Evolutionary conservation across 2,113 vertebrate genomes (phyloP).

Genomic region (Xenopus laevis): DNA sequence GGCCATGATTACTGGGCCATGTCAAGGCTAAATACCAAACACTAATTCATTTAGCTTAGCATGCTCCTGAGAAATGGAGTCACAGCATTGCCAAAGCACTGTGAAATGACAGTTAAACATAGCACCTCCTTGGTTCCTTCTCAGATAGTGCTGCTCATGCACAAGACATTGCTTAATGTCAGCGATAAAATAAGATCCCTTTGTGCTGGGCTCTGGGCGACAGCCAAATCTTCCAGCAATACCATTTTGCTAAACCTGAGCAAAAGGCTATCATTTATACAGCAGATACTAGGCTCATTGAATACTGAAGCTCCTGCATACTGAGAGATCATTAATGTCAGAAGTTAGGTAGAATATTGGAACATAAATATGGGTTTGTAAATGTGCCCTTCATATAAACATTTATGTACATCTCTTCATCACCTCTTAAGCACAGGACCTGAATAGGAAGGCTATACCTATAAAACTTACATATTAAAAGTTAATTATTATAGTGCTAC

Average conservation of each 20-base stretch:
- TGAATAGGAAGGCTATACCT: too few species aligned
- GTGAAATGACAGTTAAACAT: constrained; percentile 13
- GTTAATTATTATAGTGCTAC: too few species aligned
- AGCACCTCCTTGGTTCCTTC: constrained; percentile 19
- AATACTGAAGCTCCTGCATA: background rate
- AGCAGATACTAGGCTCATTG: constrained; percentile 4
- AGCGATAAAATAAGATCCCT: constrained; percentile 21
- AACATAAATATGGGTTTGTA: too few species aligned
- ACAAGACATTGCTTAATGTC: constrained; percentile 25
- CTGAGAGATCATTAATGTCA: background rate
- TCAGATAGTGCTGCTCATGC: constrained; percentile 22
- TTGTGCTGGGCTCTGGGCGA: constrained; percentile 19
- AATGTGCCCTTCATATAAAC: too few species aligned
- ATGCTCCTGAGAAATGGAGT: constrained; percentile 16
- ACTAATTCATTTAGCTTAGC: constrained; percentile 1
- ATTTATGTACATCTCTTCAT: background rate
- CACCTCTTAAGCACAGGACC: background rate
- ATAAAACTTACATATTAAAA: too few species aligned
- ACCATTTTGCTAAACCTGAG: constrained; percentile 9
- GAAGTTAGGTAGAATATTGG: too few species aligned
- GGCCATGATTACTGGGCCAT: background rate
- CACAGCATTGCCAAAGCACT: background rate
- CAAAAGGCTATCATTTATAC: constrained; percentile 5
- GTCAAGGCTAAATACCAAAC: background rate
- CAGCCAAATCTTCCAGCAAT: constrained; percentile 6